These are phyloP conservation scores for Syncerus caffer DNA, from an alignment of 2,797 vertebrate genomes.

Conservation along the genomic window DNA sequence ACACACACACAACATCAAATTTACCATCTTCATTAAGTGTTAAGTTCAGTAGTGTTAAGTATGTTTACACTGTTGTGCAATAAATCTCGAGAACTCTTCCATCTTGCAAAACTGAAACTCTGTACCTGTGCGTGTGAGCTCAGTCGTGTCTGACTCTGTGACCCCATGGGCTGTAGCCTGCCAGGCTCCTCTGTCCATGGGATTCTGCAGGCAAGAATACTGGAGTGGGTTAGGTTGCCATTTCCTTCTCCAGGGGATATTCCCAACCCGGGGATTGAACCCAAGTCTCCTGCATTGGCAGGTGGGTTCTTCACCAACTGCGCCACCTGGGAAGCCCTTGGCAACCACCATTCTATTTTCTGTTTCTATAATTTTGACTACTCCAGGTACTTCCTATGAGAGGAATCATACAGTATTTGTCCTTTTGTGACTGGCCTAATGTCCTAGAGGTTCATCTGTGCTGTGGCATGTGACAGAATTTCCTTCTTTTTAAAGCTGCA, in stretches of 20 bases:
- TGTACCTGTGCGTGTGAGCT: neutral
- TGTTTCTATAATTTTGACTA: neutral
- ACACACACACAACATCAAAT: neutral
- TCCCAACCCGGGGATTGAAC: neutral
- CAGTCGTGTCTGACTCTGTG: neutral
- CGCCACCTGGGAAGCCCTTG: neutral
- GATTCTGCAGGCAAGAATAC: neutral
- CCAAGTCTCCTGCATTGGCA: neutral
- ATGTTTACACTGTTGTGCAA: neutral
- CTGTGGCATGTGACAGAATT: neutral
- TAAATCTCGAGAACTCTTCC: neutral
- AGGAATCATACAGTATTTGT: neutral
- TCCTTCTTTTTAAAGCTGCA: neutral
- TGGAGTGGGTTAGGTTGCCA: neutral
- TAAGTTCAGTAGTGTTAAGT: neutral
- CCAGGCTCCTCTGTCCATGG: neutral
- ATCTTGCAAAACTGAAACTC: neutral
- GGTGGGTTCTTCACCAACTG: neutral
- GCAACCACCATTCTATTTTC: neutral
- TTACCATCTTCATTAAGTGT: neutral
- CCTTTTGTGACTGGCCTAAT: neutral
- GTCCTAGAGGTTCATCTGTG: neutral
- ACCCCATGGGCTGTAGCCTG: neutral
- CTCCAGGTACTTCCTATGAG: neutral
- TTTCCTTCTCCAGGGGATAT: neutral